phyloP scores from a whole-genome alignment of 92 coral and sea anemone species.

The Phenganax subtilis region DNA sequence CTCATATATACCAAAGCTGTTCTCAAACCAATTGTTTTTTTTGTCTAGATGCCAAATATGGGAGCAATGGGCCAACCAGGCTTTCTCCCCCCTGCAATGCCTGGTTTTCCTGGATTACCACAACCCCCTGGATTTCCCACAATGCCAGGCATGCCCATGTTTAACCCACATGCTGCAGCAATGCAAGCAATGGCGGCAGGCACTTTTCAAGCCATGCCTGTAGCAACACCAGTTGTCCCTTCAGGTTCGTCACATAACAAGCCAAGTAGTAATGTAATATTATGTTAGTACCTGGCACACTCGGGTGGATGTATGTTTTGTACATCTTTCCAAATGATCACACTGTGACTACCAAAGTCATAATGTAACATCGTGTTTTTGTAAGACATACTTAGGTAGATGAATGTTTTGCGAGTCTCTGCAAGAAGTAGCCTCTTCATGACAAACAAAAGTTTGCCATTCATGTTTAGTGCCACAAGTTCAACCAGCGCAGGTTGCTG shows the following conservation, averaged over 20 bases:
- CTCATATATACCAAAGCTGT: not conserved
- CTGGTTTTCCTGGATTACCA: slow-evolving; percentile 63
- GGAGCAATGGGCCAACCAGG: slow-evolving; percentile 53
- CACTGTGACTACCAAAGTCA: no score
- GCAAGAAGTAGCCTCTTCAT: no score
- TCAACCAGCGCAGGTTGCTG: slow-evolving; percentile 10
- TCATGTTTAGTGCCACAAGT: slow-evolving; percentile 22
- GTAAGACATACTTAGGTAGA: no score
- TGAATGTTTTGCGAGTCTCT: no score
- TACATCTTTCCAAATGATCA: no score
- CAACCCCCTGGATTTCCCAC: slow-evolving; percentile 63
- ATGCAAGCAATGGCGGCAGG: slow-evolving; percentile 14
- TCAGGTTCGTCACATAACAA: slow-evolving; percentile 42
- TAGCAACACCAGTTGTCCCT: slow-evolving; percentile 43
- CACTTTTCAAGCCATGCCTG: slow-evolving; percentile 4
- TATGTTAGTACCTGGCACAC: no score
- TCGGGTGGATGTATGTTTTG: no score
- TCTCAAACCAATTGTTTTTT: not conserved
- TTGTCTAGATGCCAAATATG: slow-evolving; percentile 30
- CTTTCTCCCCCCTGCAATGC: slow-evolving; percentile 57
- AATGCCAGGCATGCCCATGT: slow-evolving; percentile 65
- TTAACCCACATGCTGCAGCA: slow-evolving; percentile 4
- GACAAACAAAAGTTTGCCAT: no score
- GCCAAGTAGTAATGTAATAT: no score
- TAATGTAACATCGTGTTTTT: no score